These are phyloP conservation scores for Oligia strigilis DNA, from an alignment of 2,888 invertebrate species.

Conservation along the genomic window DNA sequence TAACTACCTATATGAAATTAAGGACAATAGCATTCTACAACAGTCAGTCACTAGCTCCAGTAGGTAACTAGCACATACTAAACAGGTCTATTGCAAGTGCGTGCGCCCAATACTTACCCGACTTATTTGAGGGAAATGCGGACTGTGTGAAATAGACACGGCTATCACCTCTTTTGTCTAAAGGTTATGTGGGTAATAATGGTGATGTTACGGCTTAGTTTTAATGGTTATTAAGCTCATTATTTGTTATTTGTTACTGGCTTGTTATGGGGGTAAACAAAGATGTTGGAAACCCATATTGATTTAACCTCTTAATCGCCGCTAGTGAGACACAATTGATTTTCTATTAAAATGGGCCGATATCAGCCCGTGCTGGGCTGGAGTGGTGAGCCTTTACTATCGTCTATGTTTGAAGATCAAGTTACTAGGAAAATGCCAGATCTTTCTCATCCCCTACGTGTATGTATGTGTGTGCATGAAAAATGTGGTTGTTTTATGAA, in stretches of 20 bases:
- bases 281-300: not conserved
- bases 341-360: too few relatives aligned
- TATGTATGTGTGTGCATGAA: not conserved
- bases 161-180: conserved; percentile 68
- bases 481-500: not conserved
- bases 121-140: conserved; percentile 72
- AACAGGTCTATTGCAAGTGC: conserved; percentile 74
- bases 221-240: conserved; percentile 44
- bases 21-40: not conserved
- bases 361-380: too few relatives aligned
- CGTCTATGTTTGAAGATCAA: not conserved
- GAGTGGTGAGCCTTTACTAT: not conserved
- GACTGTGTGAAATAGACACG: conserved; percentile 80
- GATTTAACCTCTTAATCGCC: not conserved
- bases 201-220: conserved; percentile 36
- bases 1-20: not conserved
- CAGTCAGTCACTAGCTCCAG: conserved; percentile 32
- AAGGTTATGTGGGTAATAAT: conserved; percentile 41
- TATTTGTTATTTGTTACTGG: conserved; percentile 28
- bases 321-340: too few relatives aligned
- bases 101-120: conserved; percentile 78
- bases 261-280: conserved; percentile 17
- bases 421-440: too few relatives aligned
- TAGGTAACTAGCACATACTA: conserved; percentile 42
- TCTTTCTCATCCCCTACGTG: not conserved